Conservation (phyloP, 2,113 vertebrate species). For the Cariama cristata region DNA sequence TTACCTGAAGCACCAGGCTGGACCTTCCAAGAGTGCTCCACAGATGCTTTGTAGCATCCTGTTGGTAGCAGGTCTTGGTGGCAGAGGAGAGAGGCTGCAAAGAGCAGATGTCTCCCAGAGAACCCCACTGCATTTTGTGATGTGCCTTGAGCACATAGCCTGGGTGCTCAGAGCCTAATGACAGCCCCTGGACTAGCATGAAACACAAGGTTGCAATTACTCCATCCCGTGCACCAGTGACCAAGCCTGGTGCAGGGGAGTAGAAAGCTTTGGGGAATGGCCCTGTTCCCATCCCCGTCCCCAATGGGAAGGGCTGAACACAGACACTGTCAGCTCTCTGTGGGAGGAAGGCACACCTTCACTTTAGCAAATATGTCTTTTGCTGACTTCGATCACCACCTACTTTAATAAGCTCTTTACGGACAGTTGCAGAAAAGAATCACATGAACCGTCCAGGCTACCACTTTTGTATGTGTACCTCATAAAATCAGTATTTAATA, state of each 20-base stretch:
- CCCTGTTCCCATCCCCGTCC: neutral
- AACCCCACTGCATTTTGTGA: neutral
- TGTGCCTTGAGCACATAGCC: neutral
- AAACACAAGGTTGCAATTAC: neutral
- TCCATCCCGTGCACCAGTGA: accelerated
- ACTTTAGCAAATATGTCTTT: neutral
- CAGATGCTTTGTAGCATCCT: neutral
- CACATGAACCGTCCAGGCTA: neutral
- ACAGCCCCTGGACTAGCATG: neutral
- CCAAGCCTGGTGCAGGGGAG: too few relatives aligned
- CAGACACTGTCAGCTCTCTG: neutral
- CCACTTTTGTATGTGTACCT: neutral
- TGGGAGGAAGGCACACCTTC: neutral
- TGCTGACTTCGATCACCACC: neutral
- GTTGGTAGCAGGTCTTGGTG: neutral
- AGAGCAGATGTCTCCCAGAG: neutral
- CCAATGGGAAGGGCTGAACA: neutral
- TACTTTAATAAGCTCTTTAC: neutral
- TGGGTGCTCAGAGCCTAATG: neutral
- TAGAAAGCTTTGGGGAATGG: neutral
- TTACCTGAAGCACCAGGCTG: neutral
- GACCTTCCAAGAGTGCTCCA: neutral
- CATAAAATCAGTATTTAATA: neutral
- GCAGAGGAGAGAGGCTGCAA: neutral
- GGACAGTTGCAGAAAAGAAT: neutral